Evolutionary conservation across 2,888 invertebrate species (phyloP).

Genomic region (Leptinotarsa tumamoca): DNA sequence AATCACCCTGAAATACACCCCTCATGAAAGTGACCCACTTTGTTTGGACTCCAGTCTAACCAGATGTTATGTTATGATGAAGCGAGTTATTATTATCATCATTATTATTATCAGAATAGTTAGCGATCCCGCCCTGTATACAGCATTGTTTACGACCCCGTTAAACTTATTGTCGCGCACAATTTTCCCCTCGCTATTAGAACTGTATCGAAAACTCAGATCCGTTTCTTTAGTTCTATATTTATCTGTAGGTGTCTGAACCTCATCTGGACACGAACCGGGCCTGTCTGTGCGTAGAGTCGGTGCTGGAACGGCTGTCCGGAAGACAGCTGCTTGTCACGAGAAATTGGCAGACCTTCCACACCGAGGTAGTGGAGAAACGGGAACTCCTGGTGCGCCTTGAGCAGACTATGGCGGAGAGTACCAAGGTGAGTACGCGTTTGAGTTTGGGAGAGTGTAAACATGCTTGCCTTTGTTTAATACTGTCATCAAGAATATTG

Average conservation of each 20-base stretch:
- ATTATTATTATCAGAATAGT: too few relatives aligned
- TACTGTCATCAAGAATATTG: too few relatives aligned
- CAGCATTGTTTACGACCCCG: background rate
- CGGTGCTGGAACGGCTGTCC: constrained; percentile 76
- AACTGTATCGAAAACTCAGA: constrained; percentile 9
- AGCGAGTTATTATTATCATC: too few relatives aligned
- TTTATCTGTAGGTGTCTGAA: constrained; percentile 67
- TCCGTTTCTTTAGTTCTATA: constrained; percentile 41
- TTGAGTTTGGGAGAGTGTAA: background rate
- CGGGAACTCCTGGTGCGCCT: constrained; percentile 68
- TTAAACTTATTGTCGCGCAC: background rate
- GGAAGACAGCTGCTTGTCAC: constrained; percentile 75
- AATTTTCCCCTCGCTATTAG: constrained; percentile 2
- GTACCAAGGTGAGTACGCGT: constrained; percentile 67
- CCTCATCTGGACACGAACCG: constrained; percentile 77
- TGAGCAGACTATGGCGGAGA: constrained; percentile 73
- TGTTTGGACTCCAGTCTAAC: too few relatives aligned
- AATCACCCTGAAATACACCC: too few relatives aligned
- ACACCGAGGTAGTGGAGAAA: constrained; percentile 74
- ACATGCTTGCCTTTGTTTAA: too few relatives aligned
- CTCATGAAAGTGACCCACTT: too few relatives aligned
- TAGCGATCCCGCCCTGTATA: background rate
- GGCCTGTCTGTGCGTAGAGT: constrained; percentile 76
- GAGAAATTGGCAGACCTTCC: constrained; percentile 79
- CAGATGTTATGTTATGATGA: too few relatives aligned